Percentiles rank a stretch among this genome's conserved stretches.
These are phyloP conservation scores for Laticauda laticaudata DNA, from an alignment of 2,113 vertebrate species.

Conservation along the genomic window DNA sequence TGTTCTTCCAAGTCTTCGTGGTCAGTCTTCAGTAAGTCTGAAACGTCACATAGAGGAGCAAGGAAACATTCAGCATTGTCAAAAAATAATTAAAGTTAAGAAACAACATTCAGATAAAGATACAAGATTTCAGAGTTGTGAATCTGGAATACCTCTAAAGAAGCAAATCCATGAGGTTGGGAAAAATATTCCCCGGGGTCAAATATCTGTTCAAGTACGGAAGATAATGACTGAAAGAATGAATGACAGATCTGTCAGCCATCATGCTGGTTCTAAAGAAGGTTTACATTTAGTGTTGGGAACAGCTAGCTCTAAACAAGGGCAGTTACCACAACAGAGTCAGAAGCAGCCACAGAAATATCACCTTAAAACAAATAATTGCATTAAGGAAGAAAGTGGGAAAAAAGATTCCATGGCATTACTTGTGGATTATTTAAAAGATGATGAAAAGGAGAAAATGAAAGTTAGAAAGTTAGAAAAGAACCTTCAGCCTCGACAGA, in stretches of 20 bases:
- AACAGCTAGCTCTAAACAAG: slow-evolving; percentile 38
- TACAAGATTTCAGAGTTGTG: slow-evolving; percentile 59
- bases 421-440: slow-evolving; percentile 66
- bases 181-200: slow-evolving; percentile 63
- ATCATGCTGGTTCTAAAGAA: slow-evolving; percentile 65
- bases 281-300: slow-evolving; percentile 24
- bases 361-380: slow-evolving; percentile 62
- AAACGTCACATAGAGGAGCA: slow-evolving; percentile 75
- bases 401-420: slow-evolving; percentile 46
- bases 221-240: slow-evolving; percentile 59
- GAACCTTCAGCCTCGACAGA: slow-evolving; percentile 80
- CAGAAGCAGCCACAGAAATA: slow-evolving; percentile 69
- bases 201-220: slow-evolving; percentile 50
- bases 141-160: slow-evolving; percentile 61
- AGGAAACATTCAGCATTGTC: slow-evolving; percentile 68
- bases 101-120: slow-evolving; percentile 73
- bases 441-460: slow-evolving; percentile 83
- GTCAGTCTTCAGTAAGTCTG: slow-evolving; percentile 58
- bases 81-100: slow-evolving; percentile 78
- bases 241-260: slow-evolving; percentile 63
- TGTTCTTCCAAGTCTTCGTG: slow-evolving; percentile 61
- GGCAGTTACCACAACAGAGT: slow-evolving; percentile 63
- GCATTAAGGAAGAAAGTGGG: slow-evolving; percentile 66
- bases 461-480: slow-evolving; percentile 85
- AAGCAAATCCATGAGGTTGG: slow-evolving; percentile 57